Evolutionary conservation across 2,797 vertebrate genomes (phyloP).

Genomic region (Phataginus tetradactyla): DNA sequence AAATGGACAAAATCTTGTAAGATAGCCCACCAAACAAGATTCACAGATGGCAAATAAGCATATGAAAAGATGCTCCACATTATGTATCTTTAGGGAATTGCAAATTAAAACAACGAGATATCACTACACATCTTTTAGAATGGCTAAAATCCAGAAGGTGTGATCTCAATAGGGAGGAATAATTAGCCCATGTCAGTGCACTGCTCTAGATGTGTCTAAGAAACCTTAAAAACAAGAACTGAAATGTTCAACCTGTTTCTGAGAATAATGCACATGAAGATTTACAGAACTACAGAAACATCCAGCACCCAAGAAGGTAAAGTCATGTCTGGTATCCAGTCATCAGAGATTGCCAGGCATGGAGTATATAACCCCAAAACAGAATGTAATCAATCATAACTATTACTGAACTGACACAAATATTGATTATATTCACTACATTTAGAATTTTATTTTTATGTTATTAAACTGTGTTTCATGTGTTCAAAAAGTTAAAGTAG

Average conservation of each 20-base stretch:
- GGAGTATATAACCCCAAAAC: background rate
- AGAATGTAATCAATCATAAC: background rate
- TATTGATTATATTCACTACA: background rate
- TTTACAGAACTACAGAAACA: background rate
- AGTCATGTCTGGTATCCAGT: background rate
- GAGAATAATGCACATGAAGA: background rate
- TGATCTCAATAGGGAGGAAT: too few species aligned
- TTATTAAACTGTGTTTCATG: background rate
- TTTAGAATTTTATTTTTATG: background rate
- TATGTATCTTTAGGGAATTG: background rate
- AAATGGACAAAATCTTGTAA: background rate
- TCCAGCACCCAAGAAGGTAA: background rate
- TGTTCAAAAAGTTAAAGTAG: background rate
- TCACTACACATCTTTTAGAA: background rate
- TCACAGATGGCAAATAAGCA: background rate
- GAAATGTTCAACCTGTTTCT: too few species aligned
- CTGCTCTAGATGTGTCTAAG: too few species aligned
- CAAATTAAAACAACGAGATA: background rate
- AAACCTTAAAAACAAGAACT: too few species aligned
- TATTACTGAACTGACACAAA: background rate
- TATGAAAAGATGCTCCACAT: background rate
- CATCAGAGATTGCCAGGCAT: background rate
- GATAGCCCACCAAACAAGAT: background rate
- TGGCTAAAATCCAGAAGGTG: background rate
- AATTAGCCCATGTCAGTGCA: too few species aligned